Evolutionary conservation across 2,888 invertebrate species (phyloP).

Genomic region (Rhogogaster chlorosoma): DNA sequence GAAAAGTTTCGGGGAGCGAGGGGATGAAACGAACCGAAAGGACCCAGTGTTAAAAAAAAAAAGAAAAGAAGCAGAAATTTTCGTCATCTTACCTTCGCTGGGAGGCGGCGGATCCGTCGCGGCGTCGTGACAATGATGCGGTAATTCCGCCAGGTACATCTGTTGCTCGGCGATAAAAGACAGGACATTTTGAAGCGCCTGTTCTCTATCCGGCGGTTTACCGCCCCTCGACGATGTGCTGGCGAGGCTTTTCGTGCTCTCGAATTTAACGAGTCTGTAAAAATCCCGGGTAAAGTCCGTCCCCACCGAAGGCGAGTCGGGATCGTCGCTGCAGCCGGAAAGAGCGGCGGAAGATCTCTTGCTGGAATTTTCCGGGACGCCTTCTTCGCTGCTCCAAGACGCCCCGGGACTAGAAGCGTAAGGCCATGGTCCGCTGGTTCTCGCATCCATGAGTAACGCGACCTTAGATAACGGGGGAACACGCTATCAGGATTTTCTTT

Average conservation of each 20-base stretch:
- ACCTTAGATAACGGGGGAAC: conserved; percentile 59
- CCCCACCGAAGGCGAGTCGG: conserved; percentile 84
- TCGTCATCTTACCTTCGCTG: conserved; percentile 9
- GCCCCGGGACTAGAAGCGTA: conserved; percentile 80
- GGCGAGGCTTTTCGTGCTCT: conserved; percentile 89
- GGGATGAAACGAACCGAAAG: neutral
- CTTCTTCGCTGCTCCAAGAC: conserved; percentile 80
- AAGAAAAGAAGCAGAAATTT: neutral
- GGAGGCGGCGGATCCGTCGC: conserved; percentile 65
- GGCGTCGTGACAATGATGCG: conserved; percentile 77
- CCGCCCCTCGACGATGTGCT: conserved; percentile 86
- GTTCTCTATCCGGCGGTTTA: conserved; percentile 83
- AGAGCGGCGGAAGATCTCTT: conserved; percentile 86
- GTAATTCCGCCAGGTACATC: conserved; percentile 79
- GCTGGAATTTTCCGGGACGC: conserved; percentile 80
- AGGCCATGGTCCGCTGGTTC: conserved; percentile 83
- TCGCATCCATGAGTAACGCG: conserved; percentile 79
- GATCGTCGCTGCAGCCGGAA: conserved; percentile 84
- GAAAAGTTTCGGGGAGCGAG: neutral
- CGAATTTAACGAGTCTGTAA: conserved; percentile 89
- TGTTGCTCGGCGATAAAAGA: conserved; percentile 89
- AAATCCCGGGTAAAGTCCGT: conserved; percentile 90
- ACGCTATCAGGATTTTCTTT: neutral
- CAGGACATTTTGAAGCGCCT: conserved; percentile 86
- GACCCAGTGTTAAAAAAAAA: neutral